A percentile compares a stretch with the other conserved stretches of the same genome.
phyloP scores from a whole-genome alignment of 2,888 invertebrate genomes.

The Eudemis profundana region DNA sequence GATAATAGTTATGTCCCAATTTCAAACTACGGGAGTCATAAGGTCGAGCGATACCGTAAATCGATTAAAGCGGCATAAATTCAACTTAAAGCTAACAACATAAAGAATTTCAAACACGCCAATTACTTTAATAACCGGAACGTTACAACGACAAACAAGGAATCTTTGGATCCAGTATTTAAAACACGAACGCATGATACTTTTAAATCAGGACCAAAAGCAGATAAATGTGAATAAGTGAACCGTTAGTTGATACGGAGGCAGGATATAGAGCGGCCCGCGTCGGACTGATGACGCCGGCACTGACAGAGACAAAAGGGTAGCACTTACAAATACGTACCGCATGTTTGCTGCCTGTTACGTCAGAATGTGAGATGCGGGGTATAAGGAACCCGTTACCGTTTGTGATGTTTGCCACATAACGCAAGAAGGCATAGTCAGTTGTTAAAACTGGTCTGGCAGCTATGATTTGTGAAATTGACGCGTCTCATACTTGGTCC shows the following conservation, averaged over 20 bases:
- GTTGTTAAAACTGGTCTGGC: not conserved
- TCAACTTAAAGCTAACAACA: conserved; percentile 21
- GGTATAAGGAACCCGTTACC: conserved; percentile 11
- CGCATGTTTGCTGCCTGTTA: conserved; percentile 27
- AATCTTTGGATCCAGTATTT: conserved; percentile 33
- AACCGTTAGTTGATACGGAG: conserved; percentile 41
- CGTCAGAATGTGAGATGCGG: conserved; percentile 30
- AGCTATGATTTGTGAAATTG: not conserved
- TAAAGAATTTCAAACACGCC: conserved; percentile 34
- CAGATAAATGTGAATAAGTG: conserved; percentile 42
- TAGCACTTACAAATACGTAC: conserved; percentile 54
- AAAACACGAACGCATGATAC: conserved; percentile 43
- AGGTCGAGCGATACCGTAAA: conserved; percentile 37
- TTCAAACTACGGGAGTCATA: conserved; percentile 24
- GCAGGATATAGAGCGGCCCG: conserved; percentile 49
- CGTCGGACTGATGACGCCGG: conserved; percentile 49
- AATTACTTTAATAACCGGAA: conserved; percentile 40
- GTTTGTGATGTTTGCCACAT: conserved; percentile 10
- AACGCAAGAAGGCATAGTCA: not conserved
- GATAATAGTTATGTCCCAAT: conserved; percentile 24
- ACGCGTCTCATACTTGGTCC: no score
- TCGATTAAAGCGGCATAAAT: conserved; percentile 35
- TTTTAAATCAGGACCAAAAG: conserved; percentile 44
- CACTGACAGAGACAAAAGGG: conserved; percentile 53
- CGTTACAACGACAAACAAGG: conserved; percentile 35